Evolutionary conservation across 1,140 invertebrate species (phyloP).

Genomic region (Caenorhabditis briggsae): DNA sequence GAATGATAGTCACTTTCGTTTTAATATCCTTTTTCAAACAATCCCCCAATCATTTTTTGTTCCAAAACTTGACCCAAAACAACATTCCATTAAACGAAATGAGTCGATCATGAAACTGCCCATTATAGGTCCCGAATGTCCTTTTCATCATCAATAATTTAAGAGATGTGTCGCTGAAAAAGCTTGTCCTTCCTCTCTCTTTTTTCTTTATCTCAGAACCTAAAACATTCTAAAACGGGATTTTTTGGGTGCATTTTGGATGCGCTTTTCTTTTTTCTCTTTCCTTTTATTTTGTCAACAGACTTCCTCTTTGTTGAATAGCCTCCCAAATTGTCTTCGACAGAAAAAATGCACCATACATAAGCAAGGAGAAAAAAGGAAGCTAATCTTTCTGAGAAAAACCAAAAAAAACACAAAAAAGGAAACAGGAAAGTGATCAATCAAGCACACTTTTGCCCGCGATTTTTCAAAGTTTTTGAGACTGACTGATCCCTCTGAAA

Average conservation of each 20-base stretch:
- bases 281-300: slow-evolving; percentile 10
- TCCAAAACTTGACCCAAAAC: background rate
- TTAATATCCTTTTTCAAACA: too few species aligned
- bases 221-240: slow-evolving; percentile 45
- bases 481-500: background rate
- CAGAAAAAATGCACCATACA: slow-evolving; percentile 9
- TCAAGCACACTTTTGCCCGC: slow-evolving; percentile 19
- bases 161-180: slow-evolving; percentile 8
- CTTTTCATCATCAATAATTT: slow-evolving; percentile 40
- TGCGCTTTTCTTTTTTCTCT: background rate
- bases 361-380: background rate
- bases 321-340: slow-evolving; percentile 24
- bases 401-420: slow-evolving; percentile 6
- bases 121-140: slow-evolving; percentile 13
- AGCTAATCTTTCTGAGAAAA: slow-evolving; percentile 12
- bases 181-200: background rate
- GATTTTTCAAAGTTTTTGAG: slow-evolving; percentile 35
- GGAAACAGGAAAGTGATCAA: slow-evolving; percentile 37
- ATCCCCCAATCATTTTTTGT: background rate
- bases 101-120: slow-evolving; percentile 12
- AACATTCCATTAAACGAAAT: slow-evolving; percentile 6
- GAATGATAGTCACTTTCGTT: too few species aligned
- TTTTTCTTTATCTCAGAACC: background rate
- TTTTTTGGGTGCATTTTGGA: slow-evolving; percentile 45
- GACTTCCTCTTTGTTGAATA: slow-evolving; percentile 49